phyloP scores from a whole-genome alignment of 2,113 vertebrate species.

The Indicator maculatus region DNA sequence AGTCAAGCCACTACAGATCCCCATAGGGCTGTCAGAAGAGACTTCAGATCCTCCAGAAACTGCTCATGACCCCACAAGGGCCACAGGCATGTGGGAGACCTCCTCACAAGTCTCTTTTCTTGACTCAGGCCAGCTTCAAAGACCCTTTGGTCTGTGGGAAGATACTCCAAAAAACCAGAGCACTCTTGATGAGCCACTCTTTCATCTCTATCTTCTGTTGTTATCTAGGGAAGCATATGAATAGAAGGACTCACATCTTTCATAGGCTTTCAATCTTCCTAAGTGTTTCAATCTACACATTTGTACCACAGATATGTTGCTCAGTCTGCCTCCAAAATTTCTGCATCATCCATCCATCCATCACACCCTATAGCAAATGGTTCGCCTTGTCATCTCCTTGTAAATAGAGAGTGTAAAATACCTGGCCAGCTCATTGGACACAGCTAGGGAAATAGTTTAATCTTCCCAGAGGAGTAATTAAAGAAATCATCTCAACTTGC shows the following conservation, averaged over 20 bases:
- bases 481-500: constrained; percentile 30
- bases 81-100: neutral
- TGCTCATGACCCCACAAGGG: neutral
- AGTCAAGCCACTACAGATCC: neutral
- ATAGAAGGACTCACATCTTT: neutral
- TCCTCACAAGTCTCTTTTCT: neutral
- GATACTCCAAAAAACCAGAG: neutral
- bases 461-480: constrained; percentile 30
- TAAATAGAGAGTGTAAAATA: constrained; percentile 59
- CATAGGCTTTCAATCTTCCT: neutral
- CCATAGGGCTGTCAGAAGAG: neutral
- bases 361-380: constrained; percentile 8
- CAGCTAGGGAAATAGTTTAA: constrained; percentile 30
- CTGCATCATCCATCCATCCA: constrained; percentile 42
- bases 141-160: neutral
- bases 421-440: neutral
- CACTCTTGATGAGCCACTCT: rapidly evolving
- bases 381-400: constrained; percentile 61
- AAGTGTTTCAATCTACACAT: neutral
- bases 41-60: neutral
- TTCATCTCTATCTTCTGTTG: neutral
- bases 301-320: neutral
- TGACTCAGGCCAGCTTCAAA: neutral
- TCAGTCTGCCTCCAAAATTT: constrained; percentile 15
- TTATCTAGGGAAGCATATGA: neutral